Evolutionary conservation across 2,888 invertebrate genomes (phyloP), one percentile per base, ranked within the genome.

Genomic region (Unio pictorum): DNA sequence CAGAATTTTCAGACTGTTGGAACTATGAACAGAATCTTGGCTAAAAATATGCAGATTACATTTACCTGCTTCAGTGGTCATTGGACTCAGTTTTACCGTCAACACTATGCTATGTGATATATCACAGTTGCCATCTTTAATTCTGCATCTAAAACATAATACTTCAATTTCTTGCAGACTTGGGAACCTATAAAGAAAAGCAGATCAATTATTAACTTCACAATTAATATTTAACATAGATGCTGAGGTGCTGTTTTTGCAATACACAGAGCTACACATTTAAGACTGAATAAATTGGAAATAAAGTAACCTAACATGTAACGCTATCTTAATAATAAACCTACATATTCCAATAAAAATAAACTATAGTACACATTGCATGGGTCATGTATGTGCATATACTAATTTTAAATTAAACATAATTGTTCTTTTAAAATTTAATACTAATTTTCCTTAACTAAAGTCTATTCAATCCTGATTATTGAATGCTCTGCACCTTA

Each of bases 91-190:
- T 45, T 79, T 80, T 20, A 87, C 64, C 8, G 70, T 76, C 1
- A 86, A 61, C 8, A 89, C 68, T 30, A 90, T 75, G 82, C 90
- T 90, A 69, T 89, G 89, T 15, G 79, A 71, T 30, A 88, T 76
- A 62, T 86, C 82, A 59, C 89, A 76, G 11, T 73, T 68, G 3
- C 90, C 90, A 71, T 88, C 85, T 70, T 84, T 85, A 61, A 84
- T 84, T 28, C 89, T 78, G 68, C 90, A 89, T 64, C 91, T 82
- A 45, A 90, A 85, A 80, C 90, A 91, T 23, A 91, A 26, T 28
- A 91, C 78, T 56, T 84, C 81, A 20, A 85, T 70, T 73, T 81
- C 73, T n/a, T 30, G 11, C 34, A 85, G 68, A 6, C 78, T 68
- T 6, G 80, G 74, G 55, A 75, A 79, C 83, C 87, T 87, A 75